Evolutionary conservation across 2,113 vertebrate species (phyloP), one percentile per base, ranked within the genome.

Genomic region (Orthonyx spaldingii): DNA sequence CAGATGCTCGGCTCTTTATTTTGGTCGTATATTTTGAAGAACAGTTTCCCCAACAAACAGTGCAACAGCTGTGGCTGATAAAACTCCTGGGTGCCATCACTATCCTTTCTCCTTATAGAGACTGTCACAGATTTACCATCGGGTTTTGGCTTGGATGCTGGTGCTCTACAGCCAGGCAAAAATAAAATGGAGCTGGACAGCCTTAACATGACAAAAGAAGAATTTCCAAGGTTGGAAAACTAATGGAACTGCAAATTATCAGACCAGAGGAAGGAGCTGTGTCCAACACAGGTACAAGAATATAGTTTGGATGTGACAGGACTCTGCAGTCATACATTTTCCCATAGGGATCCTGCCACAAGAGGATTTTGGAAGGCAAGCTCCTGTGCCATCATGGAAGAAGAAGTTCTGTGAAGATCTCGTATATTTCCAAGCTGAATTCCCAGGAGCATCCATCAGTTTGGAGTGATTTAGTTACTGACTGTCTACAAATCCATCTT

Each of bases 11-110:
- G 30, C 91, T 97, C 95, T 97, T 97, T 96, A 94, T 96, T 97
- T 96, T 94, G 91, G 92, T 96, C 92, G 0, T 84, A 76, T 50
- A 77, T 96, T 97, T 96, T 96, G 93, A 96, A 95, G 83, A 97
- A 59, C 91, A 86, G 24, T 95, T 97, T 97, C 94, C 94, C 30
- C 92, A 89, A 94, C 92, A 96, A 94, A 93, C 88, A 94, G 82
- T 33, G 41, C 69, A 96, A 46, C 97, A 97, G 97, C 97, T 97
- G 97, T n/a, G 88, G 50, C 95, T 93, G 96, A 92, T 96, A 92
- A 90, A 94, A 87, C 94, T 91, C 97, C 74, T 80, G 75, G 89
- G 90, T 90, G 56, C 80, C 83, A 92, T 95, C 93, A 77, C 92
- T 96, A 87, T 95, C 77, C 81, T 96, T 80, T 66, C 60, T 84